Base-by-base conservation (phyloP, 2,113 vertebrate genomes). In the Spea multiplicata region DNA sequence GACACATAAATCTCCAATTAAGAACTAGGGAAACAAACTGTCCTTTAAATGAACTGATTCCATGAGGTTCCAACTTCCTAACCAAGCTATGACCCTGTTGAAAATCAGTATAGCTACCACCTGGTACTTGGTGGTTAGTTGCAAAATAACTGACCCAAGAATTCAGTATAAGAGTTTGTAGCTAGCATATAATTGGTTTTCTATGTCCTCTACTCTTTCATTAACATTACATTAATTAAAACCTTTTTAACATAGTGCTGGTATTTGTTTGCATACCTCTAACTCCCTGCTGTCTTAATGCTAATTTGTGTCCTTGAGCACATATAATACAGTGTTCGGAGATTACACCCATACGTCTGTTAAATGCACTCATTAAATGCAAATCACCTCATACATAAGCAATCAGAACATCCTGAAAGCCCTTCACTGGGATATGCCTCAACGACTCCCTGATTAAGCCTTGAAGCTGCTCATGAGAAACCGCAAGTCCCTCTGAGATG, bases 321-420 rank as follows among this genome's bases (percentile, higher is more conserved):
- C 49, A 61, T 50, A 59, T 70, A 76, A 76, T 76, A 53, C 44
- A 76, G 12, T 69, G 75, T 13, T 66, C 48, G 44, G 14, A 76
- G 53, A 76, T 76, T 76, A 76, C 53, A 61, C 66, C 75, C 75
- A 16, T 55, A 79, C 66, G 69, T 79, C 69, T 72, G 49, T 66
- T 72, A 73, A 72, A 72, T 55, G n/a, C 48, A 46, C 67, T 78
- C 55, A 53, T 72, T 79, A 65, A 65, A 73, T 73, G 69, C 69
- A 79, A 79, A 79, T 79, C 49, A 65, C 14, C 61, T 79, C 76
- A 79, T 72, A 73, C 76, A 79, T 73, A 79, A 73, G 76, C 49
- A 72, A 79, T 72, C 48, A 79, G 59, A 50, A 66, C n/a, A 53
- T 69, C 52, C 17, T 59, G 70, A 65, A 65, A 78, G 55, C 4